Percentiles rank a stretch among this genome's conserved stretches.
Conservation (phyloP, 2,888 invertebrate genomes). For the Chalcosyrphus nemorum region DNA sequence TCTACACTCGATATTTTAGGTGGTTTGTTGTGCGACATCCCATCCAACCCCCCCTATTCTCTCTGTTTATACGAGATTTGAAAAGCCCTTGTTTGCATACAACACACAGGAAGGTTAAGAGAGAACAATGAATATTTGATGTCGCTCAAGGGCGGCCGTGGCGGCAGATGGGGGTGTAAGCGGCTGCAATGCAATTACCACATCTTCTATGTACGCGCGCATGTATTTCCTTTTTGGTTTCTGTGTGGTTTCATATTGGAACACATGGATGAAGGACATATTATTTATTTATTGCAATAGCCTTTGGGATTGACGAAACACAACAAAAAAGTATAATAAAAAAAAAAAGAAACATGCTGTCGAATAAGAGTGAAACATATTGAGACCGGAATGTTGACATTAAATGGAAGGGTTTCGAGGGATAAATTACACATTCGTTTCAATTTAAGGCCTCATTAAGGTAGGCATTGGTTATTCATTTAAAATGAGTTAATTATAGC, state of each 20-base stretch:
- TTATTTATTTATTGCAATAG: slow-evolving; percentile 67
- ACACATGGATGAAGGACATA: slow-evolving; percentile 52
- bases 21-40: not conserved
- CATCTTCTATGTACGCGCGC: not conserved
- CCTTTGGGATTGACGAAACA: slow-evolving; percentile 49
- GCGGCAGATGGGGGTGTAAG: slow-evolving; percentile 8
- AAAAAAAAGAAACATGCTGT: slow-evolving; percentile 28
- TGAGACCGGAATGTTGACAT: slow-evolving; percentile 26
- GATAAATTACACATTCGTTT: slow-evolving; percentile 48
- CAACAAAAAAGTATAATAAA: not conserved
- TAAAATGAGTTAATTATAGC: slow-evolving; percentile 64
- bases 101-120: slow-evolving; percentile 56
- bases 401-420: slow-evolving; percentile 39
- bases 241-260: slow-evolving; percentile 26
- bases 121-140: slow-evolving; percentile 68
- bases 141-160: slow-evolving; percentile 6
- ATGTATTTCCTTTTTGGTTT: not conserved
- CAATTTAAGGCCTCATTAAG: slow-evolving; percentile 58
- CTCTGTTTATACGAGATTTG: slow-evolving; percentile 6
- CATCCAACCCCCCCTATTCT: slow-evolving; percentile 2
- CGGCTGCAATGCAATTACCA: slow-evolving; percentile 68
- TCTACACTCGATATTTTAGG: not conserved
- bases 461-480: slow-evolving; percentile 61
- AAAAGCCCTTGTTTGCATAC: slow-evolving; percentile 60
- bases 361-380: slow-evolving; percentile 15